phyloP scores from a whole-genome alignment of 2,113 vertebrate species.

The Calyptomena viridis region DNA sequence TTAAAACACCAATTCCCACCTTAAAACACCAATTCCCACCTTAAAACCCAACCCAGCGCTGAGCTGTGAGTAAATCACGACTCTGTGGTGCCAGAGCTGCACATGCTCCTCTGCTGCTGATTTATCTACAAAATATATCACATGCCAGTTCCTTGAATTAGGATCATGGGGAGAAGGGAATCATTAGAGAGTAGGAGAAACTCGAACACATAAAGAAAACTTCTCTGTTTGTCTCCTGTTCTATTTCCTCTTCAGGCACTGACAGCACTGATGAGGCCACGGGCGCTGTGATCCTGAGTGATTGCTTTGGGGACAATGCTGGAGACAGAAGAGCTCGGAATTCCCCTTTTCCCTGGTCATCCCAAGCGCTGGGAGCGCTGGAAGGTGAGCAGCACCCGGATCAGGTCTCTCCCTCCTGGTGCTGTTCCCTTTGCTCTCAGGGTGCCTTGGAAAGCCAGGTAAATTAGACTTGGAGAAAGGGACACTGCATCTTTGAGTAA shows the following conservation, averaged over 20 bases:
- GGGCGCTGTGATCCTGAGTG: neutral
- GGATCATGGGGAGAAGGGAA: constrained; percentile 57
- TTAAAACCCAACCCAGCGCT: neutral
- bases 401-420: neutral
- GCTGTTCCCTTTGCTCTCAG: neutral
- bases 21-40: constrained; percentile 1
- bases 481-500: constrained; percentile 74
- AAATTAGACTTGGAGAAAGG: constrained; percentile 73
- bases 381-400: neutral
- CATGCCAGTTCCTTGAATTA: constrained; percentile 62
- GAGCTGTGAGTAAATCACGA: constrained; percentile 34
- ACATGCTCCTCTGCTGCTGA: constrained; percentile 37
- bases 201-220: constrained; percentile 49
- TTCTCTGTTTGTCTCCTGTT: constrained; percentile 32
- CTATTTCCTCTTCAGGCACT: neutral
- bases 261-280: neutral
- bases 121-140: constrained; percentile 54
- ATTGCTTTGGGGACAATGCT: neutral
- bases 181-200: constrained; percentile 57
- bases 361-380: neutral
- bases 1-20: neutral
- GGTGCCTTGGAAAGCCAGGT: constrained; percentile 30
- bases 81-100: neutral
- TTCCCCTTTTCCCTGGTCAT: neutral
- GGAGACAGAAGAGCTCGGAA: neutral